These are phyloP conservation scores for Acrocephalus kingi DNA, from an alignment of 2,113 vertebrate species.

Conservation along the genomic window DNA sequence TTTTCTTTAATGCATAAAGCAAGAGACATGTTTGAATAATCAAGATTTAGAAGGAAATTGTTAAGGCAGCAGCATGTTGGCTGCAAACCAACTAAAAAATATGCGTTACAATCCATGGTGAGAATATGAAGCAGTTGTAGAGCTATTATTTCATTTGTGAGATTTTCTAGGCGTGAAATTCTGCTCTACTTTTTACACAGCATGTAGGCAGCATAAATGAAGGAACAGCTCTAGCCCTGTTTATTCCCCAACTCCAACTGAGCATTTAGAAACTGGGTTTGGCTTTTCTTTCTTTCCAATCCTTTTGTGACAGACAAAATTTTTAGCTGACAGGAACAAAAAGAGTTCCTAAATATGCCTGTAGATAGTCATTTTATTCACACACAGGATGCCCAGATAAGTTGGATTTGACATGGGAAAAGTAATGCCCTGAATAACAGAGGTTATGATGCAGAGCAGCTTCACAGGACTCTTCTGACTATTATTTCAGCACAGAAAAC, in stretches of 20 bases:
- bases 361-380: background rate
- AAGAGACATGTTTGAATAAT: constrained; percentile 5
- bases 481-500: background rate
- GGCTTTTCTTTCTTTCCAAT: background rate
- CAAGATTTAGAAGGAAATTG: constrained; percentile 14
- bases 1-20: background rate
- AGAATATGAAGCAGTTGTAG: constrained; percentile 26
- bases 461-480: background rate
- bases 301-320: constrained; percentile 2
- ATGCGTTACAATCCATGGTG: background rate
- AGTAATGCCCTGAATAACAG: background rate
- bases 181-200: constrained; percentile 33
- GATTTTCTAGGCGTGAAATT: constrained; percentile 25
- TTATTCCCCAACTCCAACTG: background rate
- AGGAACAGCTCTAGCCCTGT: background rate
- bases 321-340: background rate
- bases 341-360: background rate
- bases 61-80: constrained; percentile 34
- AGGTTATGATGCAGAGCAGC: background rate
- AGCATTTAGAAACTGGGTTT: background rate
- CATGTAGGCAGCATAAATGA: constrained; percentile 18
- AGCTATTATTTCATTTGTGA: background rate
- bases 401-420: background rate
- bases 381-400: background rate
- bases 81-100: constrained; percentile 24